phyloP scores from a whole-genome alignment of 2,888 invertebrate genomes.

The Perizoma flavofasciatum region DNA sequence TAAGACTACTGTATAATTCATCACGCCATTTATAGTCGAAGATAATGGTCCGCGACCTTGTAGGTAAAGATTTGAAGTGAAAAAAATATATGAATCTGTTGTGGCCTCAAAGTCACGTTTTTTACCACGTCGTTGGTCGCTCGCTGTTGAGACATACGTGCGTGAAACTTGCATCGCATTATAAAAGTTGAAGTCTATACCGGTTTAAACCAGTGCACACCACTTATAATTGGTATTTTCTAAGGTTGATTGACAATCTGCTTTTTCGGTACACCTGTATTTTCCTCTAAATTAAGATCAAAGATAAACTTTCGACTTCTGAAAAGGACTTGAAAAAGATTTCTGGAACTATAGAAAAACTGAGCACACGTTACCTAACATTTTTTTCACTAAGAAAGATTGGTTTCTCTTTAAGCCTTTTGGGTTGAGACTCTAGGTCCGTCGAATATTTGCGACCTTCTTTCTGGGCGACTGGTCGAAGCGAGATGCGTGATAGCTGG shows the following conservation, averaged over 20 bases:
- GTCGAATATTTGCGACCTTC: no score
- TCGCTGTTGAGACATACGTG: constrained; percentile 8
- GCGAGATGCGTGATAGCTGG: no score
- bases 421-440: no score
- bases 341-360: no score
- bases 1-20: neutral
- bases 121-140: neutral
- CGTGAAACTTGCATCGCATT: constrained; percentile 1
- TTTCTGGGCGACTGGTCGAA: no score
- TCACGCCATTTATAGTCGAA: constrained; percentile 5
- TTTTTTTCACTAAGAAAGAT: no score
- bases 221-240: no score
- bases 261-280: no score
- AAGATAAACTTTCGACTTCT: neutral
- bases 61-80: constrained; percentile 9
- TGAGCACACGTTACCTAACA: no score
- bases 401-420: no score
- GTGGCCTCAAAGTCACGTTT: constrained; percentile 14
- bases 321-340: no score
- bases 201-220: neutral
- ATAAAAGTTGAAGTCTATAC: neutral
- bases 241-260: no score
- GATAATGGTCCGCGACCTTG: constrained; percentile 12
- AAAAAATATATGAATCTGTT: constrained; percentile 3
- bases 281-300: neutral